Evolutionary conservation across 2,888 invertebrate species (phyloP), one percentile per base, ranked within the genome.

Genomic region (Eilema griseolum): DNA sequence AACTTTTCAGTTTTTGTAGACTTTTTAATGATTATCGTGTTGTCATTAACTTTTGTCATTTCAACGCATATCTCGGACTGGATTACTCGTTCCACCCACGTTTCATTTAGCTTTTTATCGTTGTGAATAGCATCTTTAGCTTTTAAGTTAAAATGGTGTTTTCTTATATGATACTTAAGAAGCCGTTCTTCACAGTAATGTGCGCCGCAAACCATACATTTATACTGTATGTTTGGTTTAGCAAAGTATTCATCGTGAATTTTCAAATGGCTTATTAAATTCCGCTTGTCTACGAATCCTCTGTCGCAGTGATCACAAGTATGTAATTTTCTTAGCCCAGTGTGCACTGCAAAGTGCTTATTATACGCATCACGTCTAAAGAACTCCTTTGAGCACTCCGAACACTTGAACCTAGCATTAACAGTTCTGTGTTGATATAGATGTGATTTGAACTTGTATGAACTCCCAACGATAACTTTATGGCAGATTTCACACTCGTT

Each of bases 11-110:
- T 67, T 31, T 60, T 69, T 0, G 71, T 77, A 62, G 83, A 85
- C 71, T 87, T 90, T 69, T 89, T 90, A 0, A 93, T 93, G 0
- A 82, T 81, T 0, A 93, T 80, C 14, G 86, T 80, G 61, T 92
- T 93, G 24, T 89, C 85, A n/a, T 89, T 88, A 0, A 93, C 74
- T 81, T 93, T 93, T 0, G 91, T 94, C 71, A 94, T 93, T 79
- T 91, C 82, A 0, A 93, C 93, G 12, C 85, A 91, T 0, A 84
- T 81, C 66, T 89, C 82, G 0, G 88, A 82, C 60, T 89, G 85
- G 4, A 83, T 78, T 0, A 92, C 89, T 0, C 84, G 74, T 71
- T 94, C 93, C 0, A 93, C 79, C 93, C 93, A 94, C 0, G 90
- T 90, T 2, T 93, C 93, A n/a, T 93, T 93, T 0, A 87, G 33